Conservation (phyloP, 2,888 invertebrate genomes). For the Phyllotreta cruciferae region DNA sequence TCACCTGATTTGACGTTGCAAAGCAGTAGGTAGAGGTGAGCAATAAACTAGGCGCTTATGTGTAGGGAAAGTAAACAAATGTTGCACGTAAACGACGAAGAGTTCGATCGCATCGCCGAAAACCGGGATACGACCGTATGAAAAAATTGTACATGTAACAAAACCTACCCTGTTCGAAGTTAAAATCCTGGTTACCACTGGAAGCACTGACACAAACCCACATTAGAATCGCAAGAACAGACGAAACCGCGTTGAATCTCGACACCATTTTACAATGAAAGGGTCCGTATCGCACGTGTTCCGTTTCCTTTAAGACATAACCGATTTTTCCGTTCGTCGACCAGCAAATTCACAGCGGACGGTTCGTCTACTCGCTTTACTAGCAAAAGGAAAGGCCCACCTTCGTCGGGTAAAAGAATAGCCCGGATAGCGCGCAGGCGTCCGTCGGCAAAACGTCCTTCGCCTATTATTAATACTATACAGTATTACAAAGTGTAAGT, state of each 20-base stretch:
- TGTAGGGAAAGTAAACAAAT: conserved; percentile 38
- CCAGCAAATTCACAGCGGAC: conserved; percentile 48
- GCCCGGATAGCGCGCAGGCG: conserved; percentile 44
- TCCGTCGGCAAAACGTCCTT: conserved; percentile 48
- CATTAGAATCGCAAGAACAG: conserved; percentile 49
- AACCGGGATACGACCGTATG: not conserved
- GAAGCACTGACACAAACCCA: conserved; percentile 52
- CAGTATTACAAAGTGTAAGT: conserved; percentile 46
- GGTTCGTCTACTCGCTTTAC: conserved; percentile 46
- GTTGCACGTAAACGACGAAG: not conserved
- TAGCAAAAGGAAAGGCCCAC: conserved; percentile 45
- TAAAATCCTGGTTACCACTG: conserved; percentile 50
- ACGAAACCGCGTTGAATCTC: conserved; percentile 45
- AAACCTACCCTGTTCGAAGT: conserved; percentile 51
- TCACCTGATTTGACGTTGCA: conserved; percentile 41
- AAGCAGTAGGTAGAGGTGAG: conserved; percentile 23
- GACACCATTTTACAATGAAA: conserved; percentile 48
- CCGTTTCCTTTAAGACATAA: conserved; percentile 48
- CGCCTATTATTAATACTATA: conserved; percentile 37
- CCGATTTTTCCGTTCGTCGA: conserved; percentile 47
- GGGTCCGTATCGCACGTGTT: conserved; percentile 48
- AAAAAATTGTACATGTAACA: not conserved
- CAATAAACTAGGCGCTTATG: conserved; percentile 10
- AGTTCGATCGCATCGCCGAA: conserved; percentile 5
- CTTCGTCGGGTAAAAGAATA: conserved; percentile 46